Evolutionary conservation across 2,113 vertebrate genomes (phyloP), one percentile per base, ranked within the genome.

Genomic region (Cyprinodon brontotheroides): DNA sequence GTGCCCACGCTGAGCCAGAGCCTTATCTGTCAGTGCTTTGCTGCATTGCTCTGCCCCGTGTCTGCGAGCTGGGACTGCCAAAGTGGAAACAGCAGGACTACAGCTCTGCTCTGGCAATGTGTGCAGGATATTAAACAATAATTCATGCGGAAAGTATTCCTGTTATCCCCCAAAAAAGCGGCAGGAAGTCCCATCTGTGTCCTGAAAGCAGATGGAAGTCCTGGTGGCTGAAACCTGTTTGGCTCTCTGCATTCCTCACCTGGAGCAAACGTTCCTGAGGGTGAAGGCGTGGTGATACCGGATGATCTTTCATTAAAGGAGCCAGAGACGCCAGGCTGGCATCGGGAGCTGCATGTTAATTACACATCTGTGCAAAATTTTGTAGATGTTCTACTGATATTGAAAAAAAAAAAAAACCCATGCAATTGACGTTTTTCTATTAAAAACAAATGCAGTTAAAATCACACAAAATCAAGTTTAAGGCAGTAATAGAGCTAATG

Each of bases 151-250:
- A 74, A 79, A 87, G 70, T 76, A 82, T 83, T 81, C 74, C 62
- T 85, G 65, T 86, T 85, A 79, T 86, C 90, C 79, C 60, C 29
- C 29, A 29, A 78, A 75, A 78, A 62, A 74, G 13, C 20, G 8
- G 65, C 87, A 87, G 87, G 88, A 91, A 89, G 82, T 79, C 61
- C 87, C 85, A 89, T 91, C 82, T 92, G 87, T 85, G 80, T 82
- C 68, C 79, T 74, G 65, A 85, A 72, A 76, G 39, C 60, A 6
- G 79, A 62, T 78, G 61, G 84, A 65, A 68, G 9, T 40, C 36
- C 79, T 29, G 36, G 45, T 13, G 40, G 43, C 65, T 75, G 65
- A 80, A 68, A 39, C 6, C 47, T 29, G 4, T 63, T 17, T 4
- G 61, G 43, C 39, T 61, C 41, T 45, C 20, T 29, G 40, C 79